Base-by-base conservation (phyloP, 2,888 invertebrate species). In the Tridacna crocea region DNA sequence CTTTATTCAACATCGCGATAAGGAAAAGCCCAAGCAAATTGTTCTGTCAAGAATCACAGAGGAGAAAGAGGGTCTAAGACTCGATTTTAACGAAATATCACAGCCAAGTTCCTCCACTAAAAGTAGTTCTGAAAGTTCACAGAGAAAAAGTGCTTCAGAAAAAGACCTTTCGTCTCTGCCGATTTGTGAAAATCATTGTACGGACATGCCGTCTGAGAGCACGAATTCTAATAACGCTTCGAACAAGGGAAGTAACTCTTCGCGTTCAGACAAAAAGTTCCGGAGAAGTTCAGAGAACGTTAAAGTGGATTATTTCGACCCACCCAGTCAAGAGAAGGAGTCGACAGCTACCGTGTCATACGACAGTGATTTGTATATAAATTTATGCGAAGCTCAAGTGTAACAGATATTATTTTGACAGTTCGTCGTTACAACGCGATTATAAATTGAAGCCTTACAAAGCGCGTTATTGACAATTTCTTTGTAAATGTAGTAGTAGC, bases 271-370 rank as follows among this genome's bases (percentile, higher is more conserved):
- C 72, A 85, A 89, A 75, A 91, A 91, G 80, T 89, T 89, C 63
- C 91, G 91, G 80, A 89, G 91, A 74, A 91, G 88, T 74, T 90
- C 90, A 26, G 92, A 91, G 77, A 89, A 91, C 55, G 90, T 92
- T 27, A 89, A 88, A 80, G 80, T 90, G 68, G 92, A 92, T 72
- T 87, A 90, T 47, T 92, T 92, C 87, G 92, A 92, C 79, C 92
- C 92, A n/a, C 92, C 92, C 19, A 92, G 92, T 76, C 92, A 92
- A 79, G 92, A 92, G 80, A 92, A 92, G 74, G 92, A 92, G 85
- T 92, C 92, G 15, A 92, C 92, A 24, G 92, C 92, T 55, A 92
- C 92, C 13, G 92, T 92, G 77, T 92, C 92, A 58, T 92, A 92
- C 77, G 92, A 92, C 83, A 92, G 92, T 87, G 92, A 92, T 76